Evolutionary conservation across 2,888 invertebrate species (phyloP).

Genomic region (Trissolcus brochymenae): DNA sequence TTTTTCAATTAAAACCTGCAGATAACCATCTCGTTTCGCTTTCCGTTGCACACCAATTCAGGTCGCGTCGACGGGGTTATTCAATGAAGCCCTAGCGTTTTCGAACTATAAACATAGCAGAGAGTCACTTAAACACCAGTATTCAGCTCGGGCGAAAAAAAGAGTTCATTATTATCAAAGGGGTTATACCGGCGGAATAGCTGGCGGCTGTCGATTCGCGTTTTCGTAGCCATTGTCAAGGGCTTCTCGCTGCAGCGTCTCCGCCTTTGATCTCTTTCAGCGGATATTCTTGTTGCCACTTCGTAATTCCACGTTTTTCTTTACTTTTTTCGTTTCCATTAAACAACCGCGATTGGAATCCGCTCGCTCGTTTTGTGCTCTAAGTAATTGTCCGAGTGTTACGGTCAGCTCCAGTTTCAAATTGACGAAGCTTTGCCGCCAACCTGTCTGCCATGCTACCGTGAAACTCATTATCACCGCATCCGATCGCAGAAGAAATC

Average conservation of each 20-base stretch:
- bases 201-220: constrained; percentile 46
- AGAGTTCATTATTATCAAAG: constrained; percentile 41
- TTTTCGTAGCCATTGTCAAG: constrained; percentile 52
- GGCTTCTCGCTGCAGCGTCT: constrained; percentile 28
- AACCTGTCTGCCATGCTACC: constrained; percentile 57
- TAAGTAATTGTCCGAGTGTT: constrained; percentile 64
- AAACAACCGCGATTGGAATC: constrained; percentile 46
- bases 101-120: constrained; percentile 34
- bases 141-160: constrained; percentile 19
- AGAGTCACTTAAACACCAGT: constrained; percentile 29
- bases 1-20: constrained; percentile 32
- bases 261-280: constrained; percentile 57
- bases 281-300: constrained; percentile 51
- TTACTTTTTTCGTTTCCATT: constrained; percentile 41
- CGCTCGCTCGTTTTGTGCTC: constrained; percentile 62
- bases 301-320: constrained; percentile 36
- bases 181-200: constrained; percentile 34
- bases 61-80: constrained; percentile 32
- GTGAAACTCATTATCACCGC: constrained; percentile 67
- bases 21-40: constrained; percentile 44
- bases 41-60: constrained; percentile 38
- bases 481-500: constrained; percentile 48
- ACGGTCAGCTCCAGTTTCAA: constrained; percentile 53
- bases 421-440: constrained; percentile 52
- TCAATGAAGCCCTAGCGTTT: constrained; percentile 43